These are phyloP conservation scores for Calidris pygmaea DNA, from an alignment of 2,113 vertebrate genomes.

Conservation along the genomic window DNA sequence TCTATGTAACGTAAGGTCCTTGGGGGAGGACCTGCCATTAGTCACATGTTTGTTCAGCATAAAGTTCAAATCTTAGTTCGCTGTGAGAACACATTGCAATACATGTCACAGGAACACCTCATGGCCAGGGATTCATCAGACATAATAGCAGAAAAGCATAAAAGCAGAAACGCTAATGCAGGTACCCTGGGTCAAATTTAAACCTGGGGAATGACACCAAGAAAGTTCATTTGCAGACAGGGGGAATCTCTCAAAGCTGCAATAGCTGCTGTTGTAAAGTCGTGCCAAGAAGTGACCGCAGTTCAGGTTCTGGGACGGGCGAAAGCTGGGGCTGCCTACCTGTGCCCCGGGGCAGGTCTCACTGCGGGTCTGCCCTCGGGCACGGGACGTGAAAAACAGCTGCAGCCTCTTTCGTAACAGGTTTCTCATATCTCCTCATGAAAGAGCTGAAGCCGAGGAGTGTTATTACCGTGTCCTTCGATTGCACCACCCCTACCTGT, in stretches of 20 bases:
- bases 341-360: not conserved
- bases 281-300: not conserved
- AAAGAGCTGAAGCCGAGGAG: not conserved
- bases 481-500: not conserved
- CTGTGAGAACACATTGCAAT: not conserved
- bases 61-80: not conserved
- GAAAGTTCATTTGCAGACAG: not conserved
- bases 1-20: not conserved
- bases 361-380: accelerated
- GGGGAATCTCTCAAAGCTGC: not conserved
- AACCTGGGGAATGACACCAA: not conserved
- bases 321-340: not conserved
- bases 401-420: not conserved
- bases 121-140: not conserved
- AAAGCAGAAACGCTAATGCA: not conserved
- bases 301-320: accelerated
- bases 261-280: not conserved
- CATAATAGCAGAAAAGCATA: not conserved
- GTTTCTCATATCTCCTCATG: not conserved
- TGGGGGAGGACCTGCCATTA: not conserved
- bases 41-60: not conserved
- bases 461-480: not conserved
- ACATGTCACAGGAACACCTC: accelerated
- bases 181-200: not conserved
- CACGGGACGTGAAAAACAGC: not conserved